These are phyloP conservation scores for Hirtodrosophila trivittata DNA, from an alignment of 2,888 invertebrate species.

Conservation along the genomic window DNA sequence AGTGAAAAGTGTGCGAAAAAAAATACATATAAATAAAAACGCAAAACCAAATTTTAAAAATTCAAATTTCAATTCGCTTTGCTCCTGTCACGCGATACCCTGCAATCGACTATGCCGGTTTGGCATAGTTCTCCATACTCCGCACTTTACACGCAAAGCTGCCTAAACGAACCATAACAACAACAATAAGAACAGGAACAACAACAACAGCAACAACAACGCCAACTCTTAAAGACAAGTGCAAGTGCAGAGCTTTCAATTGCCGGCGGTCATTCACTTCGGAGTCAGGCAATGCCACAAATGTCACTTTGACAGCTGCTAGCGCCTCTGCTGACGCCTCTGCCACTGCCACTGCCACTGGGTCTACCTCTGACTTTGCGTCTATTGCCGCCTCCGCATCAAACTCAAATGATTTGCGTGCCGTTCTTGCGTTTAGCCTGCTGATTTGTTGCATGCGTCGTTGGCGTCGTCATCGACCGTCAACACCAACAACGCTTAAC, in stretches of 20 bases:
- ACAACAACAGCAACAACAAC: not conserved
- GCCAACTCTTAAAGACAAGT: conserved; percentile 43
- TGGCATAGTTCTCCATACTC: conserved; percentile 31
- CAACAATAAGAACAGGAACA: no score
- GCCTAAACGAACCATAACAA: conserved; percentile 11
- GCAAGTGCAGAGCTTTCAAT: conserved; percentile 48
- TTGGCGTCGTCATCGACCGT: conserved; percentile 58
- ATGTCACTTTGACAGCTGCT: conserved; percentile 70
- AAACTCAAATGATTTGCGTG: conserved; percentile 70
- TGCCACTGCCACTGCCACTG: conserved; percentile 29
- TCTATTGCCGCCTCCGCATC: conserved; percentile 42
- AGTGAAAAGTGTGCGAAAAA: conserved; percentile 50
- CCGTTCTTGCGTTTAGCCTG: conserved; percentile 71
- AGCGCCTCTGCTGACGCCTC: conserved; percentile 23
- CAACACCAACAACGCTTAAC: conserved; percentile 37
- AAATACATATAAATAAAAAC: conserved; percentile 15
- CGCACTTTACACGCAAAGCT: conserved; percentile 36
- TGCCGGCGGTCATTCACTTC: conserved; percentile 65
- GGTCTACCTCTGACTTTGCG: not conserved
- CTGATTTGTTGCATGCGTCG: conserved; percentile 79
- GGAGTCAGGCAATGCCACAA: conserved; percentile 25
- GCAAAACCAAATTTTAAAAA: conserved; percentile 22
- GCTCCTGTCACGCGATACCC: conserved; percentile 52
- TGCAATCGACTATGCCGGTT: conserved; percentile 21
- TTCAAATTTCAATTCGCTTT: conserved; percentile 17